phyloP scores from a whole-genome alignment of 2,113 vertebrate species.

The Suricata suricatta region DNA sequence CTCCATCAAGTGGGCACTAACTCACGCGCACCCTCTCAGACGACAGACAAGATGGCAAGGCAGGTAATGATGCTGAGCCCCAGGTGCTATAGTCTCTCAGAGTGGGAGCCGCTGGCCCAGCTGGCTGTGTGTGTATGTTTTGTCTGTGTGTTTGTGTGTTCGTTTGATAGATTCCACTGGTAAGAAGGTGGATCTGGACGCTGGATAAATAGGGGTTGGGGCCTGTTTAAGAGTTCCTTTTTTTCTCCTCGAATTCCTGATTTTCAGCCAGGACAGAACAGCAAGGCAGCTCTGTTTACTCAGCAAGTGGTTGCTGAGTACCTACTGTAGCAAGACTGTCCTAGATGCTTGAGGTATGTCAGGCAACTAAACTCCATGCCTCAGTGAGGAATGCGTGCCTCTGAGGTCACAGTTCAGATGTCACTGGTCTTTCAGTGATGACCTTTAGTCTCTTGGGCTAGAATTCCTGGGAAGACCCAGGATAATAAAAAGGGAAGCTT shows the following conservation, averaged over 20 bases:
- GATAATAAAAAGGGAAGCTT: neutral
- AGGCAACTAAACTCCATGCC: neutral
- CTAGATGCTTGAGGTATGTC: no score
- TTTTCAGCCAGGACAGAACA: neutral
- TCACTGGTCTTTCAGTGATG: neutral
- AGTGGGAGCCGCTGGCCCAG: neutral
- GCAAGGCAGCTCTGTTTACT: neutral
- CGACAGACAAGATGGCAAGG: neutral
- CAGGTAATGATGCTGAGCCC: no score
- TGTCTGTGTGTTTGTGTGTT: neutral
- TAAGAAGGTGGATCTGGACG: neutral
- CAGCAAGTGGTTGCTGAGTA: neutral
- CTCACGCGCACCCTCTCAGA: neutral
- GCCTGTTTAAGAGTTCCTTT: neutral
- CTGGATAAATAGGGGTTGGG: neutral
- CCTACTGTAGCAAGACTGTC: neutral
- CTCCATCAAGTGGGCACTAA: neutral
- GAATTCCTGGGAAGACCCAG: neutral
- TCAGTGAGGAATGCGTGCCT: accelerated
- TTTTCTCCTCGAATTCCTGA: neutral
- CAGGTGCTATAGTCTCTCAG: neutral
- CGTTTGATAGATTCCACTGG: neutral
- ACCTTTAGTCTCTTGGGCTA: neutral
- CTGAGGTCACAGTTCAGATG: neutral
- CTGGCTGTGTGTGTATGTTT: neutral